Conservation (phyloP, 2,888 invertebrate species). For the Byasa hedistus region DNA sequence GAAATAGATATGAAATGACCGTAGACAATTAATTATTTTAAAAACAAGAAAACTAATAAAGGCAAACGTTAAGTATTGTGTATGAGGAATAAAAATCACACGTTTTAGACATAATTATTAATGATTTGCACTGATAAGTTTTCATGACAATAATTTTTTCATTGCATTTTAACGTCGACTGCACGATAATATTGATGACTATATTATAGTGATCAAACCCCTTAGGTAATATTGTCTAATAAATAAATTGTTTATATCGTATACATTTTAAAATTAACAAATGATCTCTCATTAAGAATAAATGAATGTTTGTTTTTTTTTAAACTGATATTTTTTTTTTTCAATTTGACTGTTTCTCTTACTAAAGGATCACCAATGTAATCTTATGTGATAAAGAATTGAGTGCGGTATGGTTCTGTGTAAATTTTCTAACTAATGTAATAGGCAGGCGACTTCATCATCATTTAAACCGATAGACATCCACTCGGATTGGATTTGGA, state of each 20-base stretch:
- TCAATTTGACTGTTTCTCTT: no score
- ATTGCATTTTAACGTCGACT: background rate
- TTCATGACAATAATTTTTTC: background rate
- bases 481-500: no score
- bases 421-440: background rate
- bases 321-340: no score
- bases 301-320: no score
- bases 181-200: background rate
- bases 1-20: conserved; percentile 1
- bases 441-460: no score
- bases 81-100: background rate
- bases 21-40: conserved; percentile 24
- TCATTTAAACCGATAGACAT: no score
- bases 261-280: no score
- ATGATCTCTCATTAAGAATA: no score
- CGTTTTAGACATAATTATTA: conserved; percentile 1
- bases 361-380: background rate
- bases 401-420: background rate
- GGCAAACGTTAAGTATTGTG: conserved; percentile 15
- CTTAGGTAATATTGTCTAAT: background rate
- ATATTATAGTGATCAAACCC: background rate
- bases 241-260: no score
- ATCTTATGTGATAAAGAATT: background rate
- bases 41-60: conserved; percentile 18
- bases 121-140: conserved; percentile 4